These are phyloP conservation scores for Empidonax traillii DNA, from an alignment of 2,113 vertebrate species.

Conservation along the genomic window DNA sequence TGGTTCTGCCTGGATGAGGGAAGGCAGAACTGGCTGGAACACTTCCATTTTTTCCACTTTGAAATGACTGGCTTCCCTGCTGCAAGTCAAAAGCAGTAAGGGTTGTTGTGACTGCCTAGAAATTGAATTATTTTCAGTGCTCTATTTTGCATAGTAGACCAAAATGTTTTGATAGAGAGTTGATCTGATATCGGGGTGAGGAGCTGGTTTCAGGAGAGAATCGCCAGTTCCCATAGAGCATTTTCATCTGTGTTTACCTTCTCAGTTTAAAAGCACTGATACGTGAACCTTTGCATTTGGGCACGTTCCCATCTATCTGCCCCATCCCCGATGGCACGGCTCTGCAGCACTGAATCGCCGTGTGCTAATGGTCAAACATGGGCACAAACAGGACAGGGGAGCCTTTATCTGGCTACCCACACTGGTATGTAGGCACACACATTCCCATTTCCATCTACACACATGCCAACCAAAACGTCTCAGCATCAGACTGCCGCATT, in stretches of 20 bases:
- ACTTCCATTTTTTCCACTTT: background rate
- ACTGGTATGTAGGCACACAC: background rate
- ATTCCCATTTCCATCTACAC: background rate
- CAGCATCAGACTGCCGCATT: background rate
- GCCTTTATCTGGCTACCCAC: background rate
- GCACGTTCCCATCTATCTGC: background rate
- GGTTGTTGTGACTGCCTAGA: background rate
- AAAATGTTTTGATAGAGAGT: background rate
- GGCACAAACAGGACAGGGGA: background rate
- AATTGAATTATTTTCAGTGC: background rate
- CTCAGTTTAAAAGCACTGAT: background rate
- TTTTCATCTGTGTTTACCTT: background rate
- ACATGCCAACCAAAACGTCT: background rate
- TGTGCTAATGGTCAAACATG: constrained; percentile 12
- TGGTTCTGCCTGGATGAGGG: background rate
- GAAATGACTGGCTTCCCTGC: background rate
- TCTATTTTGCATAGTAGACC: background rate
- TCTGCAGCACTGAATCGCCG: background rate
- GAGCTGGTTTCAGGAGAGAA: background rate
- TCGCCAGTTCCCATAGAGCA: background rate
- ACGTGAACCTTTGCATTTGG: background rate
- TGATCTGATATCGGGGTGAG: background rate
- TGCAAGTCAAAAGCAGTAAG: background rate
- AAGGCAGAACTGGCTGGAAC: background rate
- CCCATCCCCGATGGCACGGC: background rate